These are phyloP conservation scores for Anguilla pacifica DNA, from an alignment of 2,797 vertebrate species.

Conservation along the genomic window DNA sequence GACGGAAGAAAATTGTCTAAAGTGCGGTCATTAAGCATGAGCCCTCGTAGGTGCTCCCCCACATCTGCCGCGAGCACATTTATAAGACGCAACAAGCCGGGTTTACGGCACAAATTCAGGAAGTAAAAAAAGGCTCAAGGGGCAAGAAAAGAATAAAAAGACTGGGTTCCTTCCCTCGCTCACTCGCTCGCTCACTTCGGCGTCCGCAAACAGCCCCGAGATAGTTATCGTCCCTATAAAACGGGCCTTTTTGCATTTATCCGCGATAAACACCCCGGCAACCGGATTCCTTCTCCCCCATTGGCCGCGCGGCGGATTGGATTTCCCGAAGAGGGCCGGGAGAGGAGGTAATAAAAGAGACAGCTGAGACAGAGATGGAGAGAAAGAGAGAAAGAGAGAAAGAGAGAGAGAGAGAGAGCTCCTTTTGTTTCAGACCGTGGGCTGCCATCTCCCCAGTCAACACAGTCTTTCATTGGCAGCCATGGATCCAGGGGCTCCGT, in stretches of 20 bases:
- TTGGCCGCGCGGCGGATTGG: conserved; percentile 61
- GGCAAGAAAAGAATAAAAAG: background rate
- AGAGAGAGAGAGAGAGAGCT: conserved; percentile 55
- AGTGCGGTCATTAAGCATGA: background rate
- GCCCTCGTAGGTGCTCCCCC: background rate
- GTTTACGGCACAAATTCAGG: background rate
- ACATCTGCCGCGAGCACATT: background rate
- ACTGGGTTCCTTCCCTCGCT: background rate
- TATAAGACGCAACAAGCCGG: background rate
- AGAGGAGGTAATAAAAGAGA: conserved; percentile 37
- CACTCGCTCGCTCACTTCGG: background rate
- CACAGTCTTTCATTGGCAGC: conserved; percentile 63
- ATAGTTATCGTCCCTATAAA: conserved; percentile 44
- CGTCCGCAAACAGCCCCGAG: background rate
- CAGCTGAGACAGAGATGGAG: conserved; percentile 55
- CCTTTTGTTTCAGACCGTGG: conserved; percentile 58
- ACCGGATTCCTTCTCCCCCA: conserved; percentile 62
- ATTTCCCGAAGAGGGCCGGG: conserved; percentile 62
- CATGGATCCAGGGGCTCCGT: conserved; percentile 53
- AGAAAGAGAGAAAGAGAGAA: conserved; percentile 47
- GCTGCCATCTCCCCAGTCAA: conserved; percentile 61
- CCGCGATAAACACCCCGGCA: conserved; percentile 59
- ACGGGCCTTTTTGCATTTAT: conserved; percentile 63
- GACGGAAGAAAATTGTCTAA: background rate
- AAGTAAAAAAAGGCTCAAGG: background rate